Base-by-base conservation (phyloP, 1,140 invertebrate genomes). In the Papilio xuthus region DNA sequence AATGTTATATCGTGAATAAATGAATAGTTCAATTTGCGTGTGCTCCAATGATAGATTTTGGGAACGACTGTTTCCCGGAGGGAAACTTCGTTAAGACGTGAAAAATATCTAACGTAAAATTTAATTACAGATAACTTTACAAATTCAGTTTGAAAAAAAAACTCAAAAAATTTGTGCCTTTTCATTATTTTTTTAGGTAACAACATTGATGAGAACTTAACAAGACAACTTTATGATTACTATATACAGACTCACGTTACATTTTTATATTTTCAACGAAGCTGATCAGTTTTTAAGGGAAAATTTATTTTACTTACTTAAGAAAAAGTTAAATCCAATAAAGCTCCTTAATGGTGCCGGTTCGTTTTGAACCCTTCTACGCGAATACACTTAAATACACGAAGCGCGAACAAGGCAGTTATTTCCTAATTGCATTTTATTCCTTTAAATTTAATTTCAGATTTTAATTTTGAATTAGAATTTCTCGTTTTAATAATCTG, bases 261-360 rank as follows among this genome's bases (percentile, higher is more conserved):
- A 7, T 60, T 26, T 26, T 26, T 2, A 60, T 20, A 15, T 1
- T 28, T 28, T 28, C 26, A 26, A 63, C 18, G 32, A 15, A 26
- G 60, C 26, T 67, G 23, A 67, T 12, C 26, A 67, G 26, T 63
- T 23, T 63, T 60, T 60, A 10, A 13, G 4, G 26, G 26, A 23
- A 63, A 63, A 28, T 63, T 63, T 63, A 23, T 63, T 63, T 15
- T 63, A 63, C 26, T 63, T 13, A 32, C 26, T 63, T 13, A 32
- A 63, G 60, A 63, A 63, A 12, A 63, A 63, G 26, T 67, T 67
- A 67, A 67, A 67, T 67, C 26, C 60, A 32, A 67, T 67, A 67
- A 67, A 67, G 60, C 26, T 32, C 26, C 26, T 67, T 67, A 67
- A 67, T 67, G 60, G 26, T 32, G 26, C 60, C 60, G 60, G 32